Percentiles rank a stretch among this genome's conserved stretches.
Conservation (phyloP, 2,113 vertebrate genomes). For the Pandion haliaetus region DNA sequence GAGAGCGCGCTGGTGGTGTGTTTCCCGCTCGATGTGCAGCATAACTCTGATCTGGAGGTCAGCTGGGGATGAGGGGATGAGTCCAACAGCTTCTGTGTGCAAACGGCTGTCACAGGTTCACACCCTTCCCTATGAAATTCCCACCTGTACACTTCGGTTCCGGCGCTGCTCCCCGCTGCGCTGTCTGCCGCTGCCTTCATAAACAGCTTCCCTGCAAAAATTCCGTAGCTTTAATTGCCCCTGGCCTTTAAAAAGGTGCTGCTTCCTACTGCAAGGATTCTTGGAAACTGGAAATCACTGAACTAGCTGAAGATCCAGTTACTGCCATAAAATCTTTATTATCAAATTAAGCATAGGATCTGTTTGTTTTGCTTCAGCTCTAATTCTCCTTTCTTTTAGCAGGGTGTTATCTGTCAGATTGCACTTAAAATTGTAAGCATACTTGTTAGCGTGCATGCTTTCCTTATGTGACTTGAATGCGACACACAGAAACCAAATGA, state of each 20-base stretch:
- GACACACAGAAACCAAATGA: not conserved
- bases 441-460: not conserved
- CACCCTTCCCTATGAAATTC: not conserved
- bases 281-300: not conserved
- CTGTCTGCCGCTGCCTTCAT: not conserved
- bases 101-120: not conserved
- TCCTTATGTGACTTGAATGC: not conserved
- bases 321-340: not conserved
- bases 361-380: conserved; percentile 3
- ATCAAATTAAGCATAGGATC: not conserved
- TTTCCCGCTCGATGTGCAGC: accelerated
- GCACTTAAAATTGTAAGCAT: not conserved
- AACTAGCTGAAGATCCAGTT: not conserved
- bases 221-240: not conserved
- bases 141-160: not conserved
- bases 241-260: not conserved
- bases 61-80: not conserved
- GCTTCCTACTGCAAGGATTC: not conserved
- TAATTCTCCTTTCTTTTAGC: not conserved
- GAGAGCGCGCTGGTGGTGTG: accelerated
- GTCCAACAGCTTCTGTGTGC: not conserved
- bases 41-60: not conserved
- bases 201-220: not conserved
- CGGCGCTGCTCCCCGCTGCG: not conserved
- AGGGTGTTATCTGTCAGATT: not conserved